These are phyloP conservation scores for Acrobasis consociella DNA, from an alignment of 2,888 invertebrate species.

Conservation along the genomic window DNA sequence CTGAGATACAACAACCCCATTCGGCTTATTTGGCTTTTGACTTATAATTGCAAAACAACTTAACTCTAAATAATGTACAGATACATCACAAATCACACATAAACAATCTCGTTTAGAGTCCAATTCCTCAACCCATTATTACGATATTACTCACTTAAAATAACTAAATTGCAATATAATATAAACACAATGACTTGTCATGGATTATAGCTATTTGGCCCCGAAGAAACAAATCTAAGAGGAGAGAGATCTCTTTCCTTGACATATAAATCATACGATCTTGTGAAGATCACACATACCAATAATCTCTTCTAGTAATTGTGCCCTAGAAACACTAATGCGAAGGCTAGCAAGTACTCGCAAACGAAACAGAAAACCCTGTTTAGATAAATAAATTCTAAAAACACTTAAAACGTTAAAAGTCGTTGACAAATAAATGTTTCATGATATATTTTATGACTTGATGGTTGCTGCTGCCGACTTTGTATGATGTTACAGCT, in stretches of 20 bases:
- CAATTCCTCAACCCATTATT: conserved; percentile 42
- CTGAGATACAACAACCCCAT: conserved; percentile 35
- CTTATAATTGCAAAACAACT: conserved; percentile 39
- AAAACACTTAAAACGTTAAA: not conserved
- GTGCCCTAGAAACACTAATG: not conserved
- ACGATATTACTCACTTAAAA: conserved; percentile 30
- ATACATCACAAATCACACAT: conserved; percentile 41
- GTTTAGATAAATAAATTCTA: conserved; percentile 9
- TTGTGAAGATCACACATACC: conserved; percentile 3
- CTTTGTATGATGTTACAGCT: conserved; percentile 2
- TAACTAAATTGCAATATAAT: conserved; percentile 39
- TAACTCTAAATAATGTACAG: conserved; percentile 37
- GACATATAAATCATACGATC: conserved; percentile 8
- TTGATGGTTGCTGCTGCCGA: not conserved
- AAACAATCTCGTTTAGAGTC: conserved; percentile 42
- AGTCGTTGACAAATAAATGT: conserved; percentile 11
- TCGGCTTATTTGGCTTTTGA: conserved; percentile 57
- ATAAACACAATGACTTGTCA: conserved; percentile 73
- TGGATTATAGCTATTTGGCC: conserved; percentile 79
- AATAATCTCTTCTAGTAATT: conserved; percentile 19
- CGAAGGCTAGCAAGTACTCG: not conserved
- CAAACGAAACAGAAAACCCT: conserved; percentile 14
- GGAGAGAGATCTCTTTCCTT: conserved; percentile 30
- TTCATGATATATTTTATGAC: not conserved
- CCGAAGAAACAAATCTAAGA: conserved; percentile 71